Evolutionary conservation across 2,888 invertebrate genomes (phyloP).

Genomic region (Darwinula stevensoni): DNA sequence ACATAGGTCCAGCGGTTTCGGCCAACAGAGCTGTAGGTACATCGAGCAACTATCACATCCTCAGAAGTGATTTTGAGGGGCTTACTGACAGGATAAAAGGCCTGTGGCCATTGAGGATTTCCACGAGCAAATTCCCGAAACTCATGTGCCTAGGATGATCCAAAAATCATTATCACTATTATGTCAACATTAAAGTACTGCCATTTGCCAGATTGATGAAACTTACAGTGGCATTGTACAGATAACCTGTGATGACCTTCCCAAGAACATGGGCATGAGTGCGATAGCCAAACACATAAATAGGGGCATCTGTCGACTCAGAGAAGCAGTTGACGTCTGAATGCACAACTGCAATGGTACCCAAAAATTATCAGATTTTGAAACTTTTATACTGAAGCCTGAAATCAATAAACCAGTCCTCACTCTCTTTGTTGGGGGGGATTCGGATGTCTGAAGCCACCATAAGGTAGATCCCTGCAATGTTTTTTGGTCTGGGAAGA

Average conservation of each 20-base stretch:
- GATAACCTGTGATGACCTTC: conserved; percentile 18
- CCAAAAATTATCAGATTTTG: too few relatives aligned
- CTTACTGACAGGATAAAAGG: conserved; percentile 22
- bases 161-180: conserved; percentile 4
- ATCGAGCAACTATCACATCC: conserved; percentile 21
- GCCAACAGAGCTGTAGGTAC: conserved; percentile 22
- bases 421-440: conserved; percentile 11
- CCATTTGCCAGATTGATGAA: too few relatives aligned
- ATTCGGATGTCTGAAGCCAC: conserved; percentile 9
- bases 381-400: not conserved
- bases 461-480: conserved; percentile 12
- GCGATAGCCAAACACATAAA: conserved; percentile 23
- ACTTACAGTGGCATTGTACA: conserved; percentile 11
- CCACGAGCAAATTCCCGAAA: conserved; percentile 16
- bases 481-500: conserved; percentile 10
- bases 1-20: conserved; percentile 16
- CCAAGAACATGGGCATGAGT: conserved; percentile 24
- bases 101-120: conserved; percentile 29
- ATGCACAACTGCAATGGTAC: not conserved
- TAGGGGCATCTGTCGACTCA: conserved; percentile 12
- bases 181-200: conserved; percentile 14
- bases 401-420: not conserved
- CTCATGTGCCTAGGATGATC: conserved; percentile 7
- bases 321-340: conserved; percentile 5
- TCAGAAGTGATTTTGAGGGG: conserved; percentile 17